Evolutionary conservation across 2,888 invertebrate genomes (phyloP), one percentile per base, ranked within the genome.

Genomic region (Cantharis flavilabris): DNA sequence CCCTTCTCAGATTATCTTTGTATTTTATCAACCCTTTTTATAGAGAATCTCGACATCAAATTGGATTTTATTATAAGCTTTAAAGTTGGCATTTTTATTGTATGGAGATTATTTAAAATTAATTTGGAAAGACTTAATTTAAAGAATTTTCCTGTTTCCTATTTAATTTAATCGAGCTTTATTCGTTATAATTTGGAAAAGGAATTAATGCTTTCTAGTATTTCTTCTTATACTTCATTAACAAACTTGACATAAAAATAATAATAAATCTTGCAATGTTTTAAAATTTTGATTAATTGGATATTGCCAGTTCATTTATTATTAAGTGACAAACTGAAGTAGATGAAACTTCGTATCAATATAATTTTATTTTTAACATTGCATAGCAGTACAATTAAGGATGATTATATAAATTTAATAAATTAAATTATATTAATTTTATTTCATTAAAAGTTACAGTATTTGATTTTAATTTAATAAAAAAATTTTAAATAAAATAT

Each of bases 61-160:
- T 84, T 83, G 81, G 81, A 83, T 83, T 84, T 84, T 84, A 84
- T 84, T 84, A 83, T 83, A 81, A 82, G 78, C 76, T 72, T 71
- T 76, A 70, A 69, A 76, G 80, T 76, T 81, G 78, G 73, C 77
- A 77, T 76, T 82, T 83, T 83, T 83, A 83, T 81, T 80, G 77
- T 69, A 71, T 26, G 23, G 13, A 70, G 76, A 76, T 76, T 76
- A 76, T 78, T 78, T 78, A 76, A 65, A 78, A 73, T 73, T 73
- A 73, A 76, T 76, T 76, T 65, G 67, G 49, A 2, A 49, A n/a
- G 49, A 49, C 49, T 49, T 49, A 49, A 49, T 49, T 49, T 49
- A 49, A 13, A 49, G 49, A 33, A 49, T 49, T 49, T 49, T 49
- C 49, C n/a, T 49, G 49, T 49, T 49, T n/a, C n/a, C 49, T 49